Evolutionary conservation across 1,140 invertebrate species (phyloP).

Genomic region (Tetragnatha versicolor): DNA sequence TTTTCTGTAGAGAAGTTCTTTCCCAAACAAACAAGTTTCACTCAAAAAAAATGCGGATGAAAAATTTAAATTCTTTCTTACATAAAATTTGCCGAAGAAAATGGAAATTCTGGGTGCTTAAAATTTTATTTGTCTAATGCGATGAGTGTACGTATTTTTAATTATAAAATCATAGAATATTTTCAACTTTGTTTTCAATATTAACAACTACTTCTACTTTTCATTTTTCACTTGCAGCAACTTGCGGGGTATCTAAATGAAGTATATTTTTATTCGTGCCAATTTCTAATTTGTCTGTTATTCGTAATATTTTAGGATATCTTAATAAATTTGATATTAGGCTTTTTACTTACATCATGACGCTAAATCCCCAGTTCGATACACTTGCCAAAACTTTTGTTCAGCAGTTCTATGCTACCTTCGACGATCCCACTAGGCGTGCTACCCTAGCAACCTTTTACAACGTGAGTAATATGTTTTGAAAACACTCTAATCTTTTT

Average conservation of each 20-base stretch:
- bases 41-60: no score
- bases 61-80: no score
- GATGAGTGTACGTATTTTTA: no score
- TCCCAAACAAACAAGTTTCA: no score
- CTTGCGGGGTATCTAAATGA: conserved; percentile 42
- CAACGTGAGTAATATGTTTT: conserved; percentile 70
- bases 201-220: conserved; percentile 15
- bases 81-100: no score
- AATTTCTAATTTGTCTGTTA: background rate
- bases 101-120: no score
- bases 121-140: no score
- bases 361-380: conserved; percentile 87
- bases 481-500: no score
- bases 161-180: no score
- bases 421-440: conserved; percentile 85
- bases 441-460: conserved; percentile 86
- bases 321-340: background rate
- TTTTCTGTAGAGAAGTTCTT: no score
- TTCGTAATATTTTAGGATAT: background rate
- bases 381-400: conserved; percentile 92
- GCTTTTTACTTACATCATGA: conserved; percentile 67
- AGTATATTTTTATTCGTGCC: conserved; percentile 4
- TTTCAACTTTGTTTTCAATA: no score
- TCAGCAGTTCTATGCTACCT: conserved; percentile 88
- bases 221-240: background rate